Base-by-base conservation (phyloP, 2,888 invertebrate genomes). In the Phorcus lineatus region DNA sequence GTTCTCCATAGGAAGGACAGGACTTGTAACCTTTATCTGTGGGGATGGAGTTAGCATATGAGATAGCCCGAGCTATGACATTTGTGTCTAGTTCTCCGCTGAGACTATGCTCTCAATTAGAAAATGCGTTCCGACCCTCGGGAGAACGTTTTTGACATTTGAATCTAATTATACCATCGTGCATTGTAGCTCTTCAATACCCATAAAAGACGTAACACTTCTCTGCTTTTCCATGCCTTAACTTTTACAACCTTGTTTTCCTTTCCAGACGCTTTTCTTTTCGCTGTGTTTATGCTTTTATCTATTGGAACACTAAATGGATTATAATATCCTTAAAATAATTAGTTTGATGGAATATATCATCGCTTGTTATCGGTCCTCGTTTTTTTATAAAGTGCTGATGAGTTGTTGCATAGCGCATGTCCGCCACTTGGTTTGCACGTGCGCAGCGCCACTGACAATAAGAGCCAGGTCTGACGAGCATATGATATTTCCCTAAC, bases 101-200 rank as follows among this genome's bases (percentile, higher is more conserved):
- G 62, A 11, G 62, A 28, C 28, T 17, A 6, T 28, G 24, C 28
- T 6, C 62, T 62, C 62, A 62, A 62, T 62, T 62, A 62, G 62
- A 62, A 62, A 62, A 62, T 62, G 62, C 62, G 62, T 24, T 62
- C 28, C 11, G 62, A n/a, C 62, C 62, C 62, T 28, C 2, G 16
- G 62, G 62, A 62, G 62, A n/a, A 62, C 62, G 62, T 62, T 62
- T 62, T 62, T 62, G 62, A 62, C 62, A 62, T 62, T 62, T 62
- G 62, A 62, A 62, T 62, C 62, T 62, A 62, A 62, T 62, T 62
- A 62, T 62, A 17, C 62, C 28, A 62, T 62, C 28, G 62, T 62
- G 28, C 24, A 16, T 9, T 13, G 28, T 9, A 28, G 62, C 62
- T 62, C 62, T 24, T 62, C 62, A 28, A 62, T 62, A 62, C 62